These are phyloP conservation scores for roundworm (Caenorhabditis elegans) DNA, from an alignment of 1,140 invertebrate genomes.

Conservation along the genomic window WBcel235 BX284603.4:2566001-2566500, in stretches of 20 bases:
- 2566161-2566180: neutral
- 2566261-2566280: slow-evolving; percentile 1
- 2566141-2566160: neutral
- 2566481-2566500: neutral
- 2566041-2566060: neutral
- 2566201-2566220: neutral
- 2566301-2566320: too few species aligned
- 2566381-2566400: neutral
- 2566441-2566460: neutral
- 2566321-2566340: neutral
- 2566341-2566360: slow-evolving; percentile 2
- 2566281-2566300: neutral
- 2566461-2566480: neutral
- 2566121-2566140: neutral
- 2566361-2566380: neutral
- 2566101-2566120: neutral
- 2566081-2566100: neutral
- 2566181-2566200: neutral
- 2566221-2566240: neutral
- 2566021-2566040: neutral
- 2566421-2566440: neutral
- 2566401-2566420: neutral
- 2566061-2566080: neutral
- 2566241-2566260: neutral
- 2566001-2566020: neutral